Percentiles rank a stretch among this genome's conserved stretches.
Conservation (phyloP, 2,113 vertebrate genomes). For the Eubucco bourcierii region DNA sequence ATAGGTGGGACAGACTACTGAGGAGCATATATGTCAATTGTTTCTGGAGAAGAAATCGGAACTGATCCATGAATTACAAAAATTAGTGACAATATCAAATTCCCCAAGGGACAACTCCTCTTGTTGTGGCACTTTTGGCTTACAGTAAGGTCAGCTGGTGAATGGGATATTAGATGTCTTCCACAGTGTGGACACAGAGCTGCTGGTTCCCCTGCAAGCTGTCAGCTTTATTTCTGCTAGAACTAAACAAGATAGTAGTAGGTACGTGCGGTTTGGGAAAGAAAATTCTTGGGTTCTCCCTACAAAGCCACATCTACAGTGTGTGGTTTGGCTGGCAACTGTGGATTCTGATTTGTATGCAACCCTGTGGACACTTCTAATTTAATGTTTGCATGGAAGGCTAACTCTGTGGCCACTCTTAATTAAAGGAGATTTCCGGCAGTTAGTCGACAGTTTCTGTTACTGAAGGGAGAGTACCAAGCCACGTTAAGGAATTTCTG, state of each 20-base stretch:
- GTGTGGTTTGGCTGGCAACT: constrained; percentile 49
- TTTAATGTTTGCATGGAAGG: constrained; percentile 21
- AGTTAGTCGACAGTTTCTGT: constrained; percentile 2
- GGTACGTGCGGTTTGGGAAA: constrained; percentile 49
- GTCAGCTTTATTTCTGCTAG: neutral
- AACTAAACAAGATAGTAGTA: constrained; percentile 40
- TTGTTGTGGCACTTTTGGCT: neutral
- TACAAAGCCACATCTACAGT: constrained; percentile 35
- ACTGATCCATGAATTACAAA: neutral
- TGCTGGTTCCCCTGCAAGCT: neutral
- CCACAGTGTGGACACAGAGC: neutral
- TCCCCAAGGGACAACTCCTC: neutral
- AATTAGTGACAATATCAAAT: neutral
- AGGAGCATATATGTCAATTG: neutral
- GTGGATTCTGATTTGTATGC: constrained; percentile 43
- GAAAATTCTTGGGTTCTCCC: constrained; percentile 41
- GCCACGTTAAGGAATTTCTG: neutral
- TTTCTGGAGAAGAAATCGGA: neutral
- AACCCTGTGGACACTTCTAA: constrained; percentile 53
- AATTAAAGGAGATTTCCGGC: constrained; percentile 33
- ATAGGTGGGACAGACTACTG: neutral
- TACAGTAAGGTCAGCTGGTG: neutral
- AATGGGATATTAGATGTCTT: neutral
- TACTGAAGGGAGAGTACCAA: neutral
- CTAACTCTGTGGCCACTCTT: constrained; percentile 25